Evolutionary conservation across 2,113 vertebrate genomes (phyloP), one percentile per base, ranked within the genome.

Genomic region (Toxotes chatareus): DNA sequence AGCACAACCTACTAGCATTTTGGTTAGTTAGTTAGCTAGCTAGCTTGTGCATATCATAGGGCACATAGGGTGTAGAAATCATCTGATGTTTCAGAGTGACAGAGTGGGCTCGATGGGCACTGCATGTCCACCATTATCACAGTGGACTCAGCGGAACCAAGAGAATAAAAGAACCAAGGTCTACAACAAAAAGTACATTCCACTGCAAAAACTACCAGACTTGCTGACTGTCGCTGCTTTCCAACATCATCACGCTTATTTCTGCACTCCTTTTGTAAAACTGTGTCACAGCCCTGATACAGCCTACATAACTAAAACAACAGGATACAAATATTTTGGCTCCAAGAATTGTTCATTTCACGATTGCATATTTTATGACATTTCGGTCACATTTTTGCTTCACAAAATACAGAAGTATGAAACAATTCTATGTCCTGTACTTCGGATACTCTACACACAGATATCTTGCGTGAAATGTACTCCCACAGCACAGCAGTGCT

Each of bases 11-110:
- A 42, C 68, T 70, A 83, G 64, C 68, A 40, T 73, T 86, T 83
- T 85, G 79, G 86, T 87, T 79, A 31, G 69, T 87, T 79, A 31
- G 69, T 31, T 74, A 85, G 79, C 83, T 76, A 73, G 71, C 71
- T 76, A 77, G 72, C 66, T 79, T 57, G 55, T 79, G 42, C 68
- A 57, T 51, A 46, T 79, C 67, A 32, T 5, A 44, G 80, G 59
- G 71, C 71, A 82, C 74, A 85, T 87, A 27, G 27, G 27, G 76
- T 62, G 75, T 70, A 77, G 51, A 75, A 61, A 63, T 36, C 5
- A 23, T 53, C 21, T 53, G 42, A 57, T 19, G n/a, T 62, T 71
- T 55, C 11, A 16, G 32, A 46, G 19, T 46, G 46, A 63, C 49
- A n/a, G 38, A 57, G 63, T 1, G 17, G 44, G 42, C 32, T 40